These are phyloP conservation scores for Pammene fasciana DNA, from an alignment of 2,888 invertebrate genomes.

Conservation along the genomic window DNA sequence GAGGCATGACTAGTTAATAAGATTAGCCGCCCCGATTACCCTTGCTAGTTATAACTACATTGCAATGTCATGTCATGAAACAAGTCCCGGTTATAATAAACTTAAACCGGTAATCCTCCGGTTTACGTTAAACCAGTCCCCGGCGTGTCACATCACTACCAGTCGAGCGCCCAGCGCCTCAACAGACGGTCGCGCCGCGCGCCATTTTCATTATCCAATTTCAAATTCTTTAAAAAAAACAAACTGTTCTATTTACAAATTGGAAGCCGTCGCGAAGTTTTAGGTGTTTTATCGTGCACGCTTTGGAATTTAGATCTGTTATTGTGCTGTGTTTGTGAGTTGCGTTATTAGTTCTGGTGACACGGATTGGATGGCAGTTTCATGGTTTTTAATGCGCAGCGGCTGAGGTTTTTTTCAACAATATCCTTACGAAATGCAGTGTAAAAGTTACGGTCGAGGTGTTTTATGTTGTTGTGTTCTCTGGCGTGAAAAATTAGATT, in stretches of 20 bases:
- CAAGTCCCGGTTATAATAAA: slow-evolving; percentile 12
- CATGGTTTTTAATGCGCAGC: slow-evolving; percentile 45
- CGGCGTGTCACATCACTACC: slow-evolving; percentile 62
- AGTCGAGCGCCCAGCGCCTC: slow-evolving; percentile 63
- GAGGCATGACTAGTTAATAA: neutral
- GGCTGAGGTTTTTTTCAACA: slow-evolving; percentile 22
- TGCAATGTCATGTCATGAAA: slow-evolving; percentile 11
- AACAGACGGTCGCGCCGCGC: slow-evolving; percentile 60
- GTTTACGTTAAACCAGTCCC: slow-evolving; percentile 21
- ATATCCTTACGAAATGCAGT: slow-evolving; percentile 15
- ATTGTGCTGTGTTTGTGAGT: slow-evolving; percentile 33
- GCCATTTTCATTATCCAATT: slow-evolving; percentile 48
- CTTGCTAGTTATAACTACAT: neutral
- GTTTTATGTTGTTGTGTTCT: slow-evolving; percentile 26
- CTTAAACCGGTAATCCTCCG: slow-evolving; percentile 10
- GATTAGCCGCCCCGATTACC: neutral
- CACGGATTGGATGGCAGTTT: slow-evolving; percentile 50
- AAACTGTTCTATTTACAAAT: slow-evolving; percentile 30
- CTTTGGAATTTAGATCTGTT: slow-evolving; percentile 19
- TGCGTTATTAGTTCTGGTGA: slow-evolving; percentile 61
- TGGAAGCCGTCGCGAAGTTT: slow-evolving; percentile 11
- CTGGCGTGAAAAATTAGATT: slow-evolving; percentile 23
- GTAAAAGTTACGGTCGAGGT: slow-evolving; percentile 17
- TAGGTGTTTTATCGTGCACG: slow-evolving; percentile 40
- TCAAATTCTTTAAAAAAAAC: slow-evolving; percentile 42